Base-by-base conservation (phyloP, 1,140 invertebrate genomes). In the Onthophagus taurus region DNA sequence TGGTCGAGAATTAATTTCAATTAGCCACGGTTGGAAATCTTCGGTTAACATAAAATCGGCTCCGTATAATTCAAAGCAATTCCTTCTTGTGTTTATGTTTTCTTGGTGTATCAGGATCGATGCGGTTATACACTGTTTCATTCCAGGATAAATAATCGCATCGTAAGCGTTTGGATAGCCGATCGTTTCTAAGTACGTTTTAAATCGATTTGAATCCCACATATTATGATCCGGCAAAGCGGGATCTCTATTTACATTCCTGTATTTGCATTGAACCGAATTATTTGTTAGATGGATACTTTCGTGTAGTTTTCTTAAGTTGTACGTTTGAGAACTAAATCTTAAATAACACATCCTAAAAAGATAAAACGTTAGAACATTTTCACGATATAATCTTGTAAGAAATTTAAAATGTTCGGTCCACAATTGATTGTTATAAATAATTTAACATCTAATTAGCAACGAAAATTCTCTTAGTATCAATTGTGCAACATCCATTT, bases 221-320 rank as follows among this genome's bases (percentile, higher is more conserved):
- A 87, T 91, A 58, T 86, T 87, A 55, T 82, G 77, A 36, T 71
- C 65, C 7, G 86, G 81, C 59, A 90, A 76, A 44, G 82, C 79
- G 23, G 77, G 63, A 52, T 77, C 71, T 7, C 64, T 18, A 50
- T 48, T 58, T 54, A 62, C 59, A 83, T 89, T 56, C 72, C 77
- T 39, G 59, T 92, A 94, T 55, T 83, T 80, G 54, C 78, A 81
- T 67, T 95, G 90, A 29, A 96, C 78, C 5, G 89, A 83, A 58
- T 93, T 92, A 64, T 96, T 95, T 37, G 88, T 92, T 41, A 96
- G 68, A 65, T 95, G 90, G 52, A 94, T 81, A 0, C 85, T 85
- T 66, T 92, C 88, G 58, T 92, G 81, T 57, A 88, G 83, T 63
- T 83, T 83, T 23, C 77, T 76, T 31, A 91, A 72, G 31, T 78